A percentile compares a stretch with the other conserved stretches of the same genome.
Conservation (phyloP, 2,797 vertebrate genomes). For the Leptoclinus maculatus region DNA sequence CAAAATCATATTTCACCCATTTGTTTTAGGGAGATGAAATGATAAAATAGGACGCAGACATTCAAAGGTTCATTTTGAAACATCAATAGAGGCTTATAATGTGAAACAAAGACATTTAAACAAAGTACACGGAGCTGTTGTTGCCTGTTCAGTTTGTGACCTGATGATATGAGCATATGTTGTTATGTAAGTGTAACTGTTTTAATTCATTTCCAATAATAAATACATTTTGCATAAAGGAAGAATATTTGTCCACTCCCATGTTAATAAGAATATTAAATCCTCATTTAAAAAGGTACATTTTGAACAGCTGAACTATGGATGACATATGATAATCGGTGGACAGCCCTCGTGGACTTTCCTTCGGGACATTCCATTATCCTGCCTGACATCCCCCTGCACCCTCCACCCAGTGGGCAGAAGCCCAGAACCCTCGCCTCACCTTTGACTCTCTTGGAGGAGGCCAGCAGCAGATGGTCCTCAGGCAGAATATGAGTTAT, state of each 20-base stretch:
- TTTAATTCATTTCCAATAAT: not conserved
- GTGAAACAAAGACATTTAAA: not conserved
- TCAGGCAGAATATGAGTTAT: slow-evolving; percentile 99
- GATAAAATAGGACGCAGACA: not conserved
- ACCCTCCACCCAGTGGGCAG: slow-evolving; percentile 33
- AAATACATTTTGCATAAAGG: not conserved
- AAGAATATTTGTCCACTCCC: not conserved
- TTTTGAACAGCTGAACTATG: not conserved
- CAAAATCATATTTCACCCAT: not conserved
- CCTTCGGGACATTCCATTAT: not conserved
- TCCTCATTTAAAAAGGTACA: not conserved
- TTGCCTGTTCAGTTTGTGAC: not conserved
- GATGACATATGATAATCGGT: not conserved
- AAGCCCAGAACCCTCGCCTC: slow-evolving; percentile 18
- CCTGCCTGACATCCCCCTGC: not conserved
- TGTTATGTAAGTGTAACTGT: not conserved
- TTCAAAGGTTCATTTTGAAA: not conserved
- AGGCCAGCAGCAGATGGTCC: slow-evolving; percentile 98
- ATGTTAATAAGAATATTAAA: not conserved
- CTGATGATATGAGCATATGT: not conserved
- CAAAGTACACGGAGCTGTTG: not conserved
- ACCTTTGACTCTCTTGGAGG: slow-evolving; percentile 99
- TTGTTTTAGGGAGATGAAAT: no score
- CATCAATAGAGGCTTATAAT: no score
- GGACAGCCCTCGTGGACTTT: not conserved